These are phyloP conservation scores for Conopomorpha cramerella DNA, from an alignment of 1,140 invertebrate species.

Conservation along the genomic window DNA sequence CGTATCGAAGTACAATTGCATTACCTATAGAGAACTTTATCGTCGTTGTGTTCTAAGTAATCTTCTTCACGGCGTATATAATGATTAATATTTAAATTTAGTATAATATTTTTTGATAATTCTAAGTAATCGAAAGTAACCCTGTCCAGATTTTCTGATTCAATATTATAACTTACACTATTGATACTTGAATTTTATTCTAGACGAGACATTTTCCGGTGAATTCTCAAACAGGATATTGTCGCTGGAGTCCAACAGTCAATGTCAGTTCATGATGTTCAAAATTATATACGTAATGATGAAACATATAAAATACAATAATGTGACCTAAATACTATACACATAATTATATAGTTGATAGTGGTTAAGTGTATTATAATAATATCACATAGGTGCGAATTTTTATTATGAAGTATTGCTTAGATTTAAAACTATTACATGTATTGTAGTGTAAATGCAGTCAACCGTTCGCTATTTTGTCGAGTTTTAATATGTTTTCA, in stretches of 20 bases:
- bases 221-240: too few relatives aligned
- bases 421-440: conserved; percentile 15
- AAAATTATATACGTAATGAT: conserved; percentile 60
- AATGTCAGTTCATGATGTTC: conserved; percentile 51
- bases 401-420: conserved; percentile 43
- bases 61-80: conserved; percentile 21
- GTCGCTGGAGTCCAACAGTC: too few relatives aligned
- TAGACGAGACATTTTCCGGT: too few relatives aligned
- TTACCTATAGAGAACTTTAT: too few relatives aligned
- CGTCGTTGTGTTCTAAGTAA: conserved; percentile 38
- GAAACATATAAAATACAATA: conserved; percentile 56
- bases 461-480: too few relatives aligned
- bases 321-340: conserved; percentile 54
- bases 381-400: conserved; percentile 44
- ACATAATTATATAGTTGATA: conserved; percentile 51
- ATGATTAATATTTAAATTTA: conserved; percentile 26
- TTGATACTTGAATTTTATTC: too few relatives aligned
- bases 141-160: conserved; percentile 21
- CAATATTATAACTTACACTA: too few relatives aligned
- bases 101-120: conserved; percentile 50
- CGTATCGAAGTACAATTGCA: conserved; percentile 56
- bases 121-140: conserved; percentile 24
- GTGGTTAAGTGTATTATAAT: conserved; percentile 53
- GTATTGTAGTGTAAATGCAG: conserved; percentile 10
- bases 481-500: too few relatives aligned